These are phyloP conservation scores for Poeciliopsis infans DNA, from an alignment of 2,797 vertebrate species.

Conservation along the genomic window DNA sequence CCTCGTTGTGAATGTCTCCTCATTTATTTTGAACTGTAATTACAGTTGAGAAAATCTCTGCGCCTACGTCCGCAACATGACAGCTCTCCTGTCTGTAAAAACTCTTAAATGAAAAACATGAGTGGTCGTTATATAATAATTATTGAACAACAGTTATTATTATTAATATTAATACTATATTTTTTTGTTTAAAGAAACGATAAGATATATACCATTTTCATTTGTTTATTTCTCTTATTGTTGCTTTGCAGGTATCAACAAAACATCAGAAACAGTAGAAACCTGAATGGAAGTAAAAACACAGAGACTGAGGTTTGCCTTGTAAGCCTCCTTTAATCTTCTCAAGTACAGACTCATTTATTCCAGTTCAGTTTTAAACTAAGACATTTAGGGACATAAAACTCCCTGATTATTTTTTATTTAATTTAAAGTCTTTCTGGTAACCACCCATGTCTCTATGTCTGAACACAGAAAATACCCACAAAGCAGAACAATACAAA, in stretches of 20 bases:
- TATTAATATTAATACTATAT: neutral
- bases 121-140: neutral
- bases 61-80: no score
- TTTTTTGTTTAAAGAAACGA: neutral
- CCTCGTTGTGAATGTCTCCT: no score
- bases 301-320: no score
- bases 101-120: neutral
- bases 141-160: no score
- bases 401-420: neutral
- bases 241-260: neutral
- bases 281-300: no score
- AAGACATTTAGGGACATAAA: neutral
- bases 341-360: neutral
- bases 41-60: no score
- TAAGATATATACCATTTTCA: neutral
- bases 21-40: no score
- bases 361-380: neutral
- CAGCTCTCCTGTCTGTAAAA: neutral
- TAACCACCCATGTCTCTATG: neutral
- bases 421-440: neutral
- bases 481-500: constrained; percentile 7
- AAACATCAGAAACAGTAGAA: no score
- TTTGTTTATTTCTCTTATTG: neutral
- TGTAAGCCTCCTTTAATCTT: neutral
- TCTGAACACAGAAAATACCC: constrained; percentile 7